Evolutionary conservation across 2,113 vertebrate genomes (phyloP), one percentile per base, ranked within the genome.

Genomic region (Nematolebias whitei): DNA sequence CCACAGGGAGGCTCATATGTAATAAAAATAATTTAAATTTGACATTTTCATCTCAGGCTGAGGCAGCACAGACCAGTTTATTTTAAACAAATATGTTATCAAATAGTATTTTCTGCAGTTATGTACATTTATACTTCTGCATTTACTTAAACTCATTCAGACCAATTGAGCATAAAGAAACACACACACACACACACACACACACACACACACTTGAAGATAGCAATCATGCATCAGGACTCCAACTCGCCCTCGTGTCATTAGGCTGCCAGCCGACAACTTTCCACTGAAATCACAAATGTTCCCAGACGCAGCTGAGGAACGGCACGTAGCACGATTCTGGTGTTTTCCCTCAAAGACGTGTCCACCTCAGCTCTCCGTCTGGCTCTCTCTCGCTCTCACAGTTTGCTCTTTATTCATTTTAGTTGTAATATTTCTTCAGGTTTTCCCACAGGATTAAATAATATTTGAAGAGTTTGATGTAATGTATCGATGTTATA

Each of bases 181-280:
- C 32, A 35, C 57, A 63, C 35, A 47, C 81, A 56, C 57, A 50
- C 23, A 68, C 73, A 77, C 44, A 53, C 12, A 49, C 35, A 74
- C 35, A 65, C 73, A n/a, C 61, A 63, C 32, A 45, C 81, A 56
- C 57, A 50, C 26, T 58, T 24, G n/a, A 16, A 82, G 85, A 89
- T 81, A 83, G 78, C 2, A 49, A 89, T 87, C 85, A 45, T 23
- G 49, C 68, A 62, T 57, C 64, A 64, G 23, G 64, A 66, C 73
- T 62, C 72, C 16, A 6, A 48, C 61, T 74, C 18, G 79, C 79
- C 74, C 72, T 8, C 45, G 29, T 68, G 71, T 76, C 83, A 89
- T 89, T 83, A 89, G 79, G 74, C 78, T 24, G 12, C 58, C 78
- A 29, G 87, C 84, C 84, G 73, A 78, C 68, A 76, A 50, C 72